Conservation (phyloP, 2,888 invertebrate species). For the Onthophagus sagittarius region DNA sequence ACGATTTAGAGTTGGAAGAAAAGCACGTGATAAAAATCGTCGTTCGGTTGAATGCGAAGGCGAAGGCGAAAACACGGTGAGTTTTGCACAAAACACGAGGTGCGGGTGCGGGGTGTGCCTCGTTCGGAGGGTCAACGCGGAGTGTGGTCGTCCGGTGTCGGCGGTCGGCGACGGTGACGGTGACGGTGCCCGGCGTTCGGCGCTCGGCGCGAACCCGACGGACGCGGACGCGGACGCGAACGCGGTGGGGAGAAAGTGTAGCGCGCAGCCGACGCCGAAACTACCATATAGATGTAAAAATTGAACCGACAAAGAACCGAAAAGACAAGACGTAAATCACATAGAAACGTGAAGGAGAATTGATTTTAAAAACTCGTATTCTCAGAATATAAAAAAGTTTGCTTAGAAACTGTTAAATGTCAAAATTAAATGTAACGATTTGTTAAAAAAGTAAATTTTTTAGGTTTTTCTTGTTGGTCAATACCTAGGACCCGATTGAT, state of each 20-base stretch:
- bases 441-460: no score
- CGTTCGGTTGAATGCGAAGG: no score
- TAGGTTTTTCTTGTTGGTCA: no score
- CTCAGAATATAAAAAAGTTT: no score
- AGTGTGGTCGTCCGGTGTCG: neutral
- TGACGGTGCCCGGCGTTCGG: neutral
- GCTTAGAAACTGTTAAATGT: no score
- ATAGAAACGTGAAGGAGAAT: no score
- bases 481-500: no score
- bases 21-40: constrained; percentile 5
- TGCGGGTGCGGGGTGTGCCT: neutral
- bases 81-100: neutral
- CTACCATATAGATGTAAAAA: neutral
- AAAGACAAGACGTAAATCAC: neutral
- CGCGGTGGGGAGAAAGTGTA: neutral
- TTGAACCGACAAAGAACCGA: neutral
- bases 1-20: neutral
- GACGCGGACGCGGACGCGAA: neutral
- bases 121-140: neutral
- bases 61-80: neutral
- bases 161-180: neutral
- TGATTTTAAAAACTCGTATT: no score
- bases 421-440: no score
- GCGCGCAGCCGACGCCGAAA: neutral
- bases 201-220: neutral